phyloP scores from a whole-genome alignment of 2,113 vertebrate genomes.

The Gopherus flavomarginatus region DNA sequence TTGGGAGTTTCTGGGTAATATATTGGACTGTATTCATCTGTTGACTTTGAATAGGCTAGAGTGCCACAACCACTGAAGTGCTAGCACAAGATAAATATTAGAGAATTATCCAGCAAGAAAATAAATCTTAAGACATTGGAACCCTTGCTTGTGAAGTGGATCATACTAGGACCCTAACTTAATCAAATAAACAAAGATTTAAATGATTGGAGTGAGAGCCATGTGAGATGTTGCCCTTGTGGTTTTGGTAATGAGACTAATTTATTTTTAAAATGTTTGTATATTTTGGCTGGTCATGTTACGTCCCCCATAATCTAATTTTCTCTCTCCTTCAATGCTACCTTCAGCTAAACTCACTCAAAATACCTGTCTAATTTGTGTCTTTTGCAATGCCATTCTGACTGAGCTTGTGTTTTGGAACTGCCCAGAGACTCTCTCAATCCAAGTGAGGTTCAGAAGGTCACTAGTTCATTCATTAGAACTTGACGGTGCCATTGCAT shows the following conservation, averaged over 20 bases:
- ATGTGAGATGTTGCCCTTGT: slow-evolving; percentile 49
- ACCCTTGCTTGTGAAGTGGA: background rate
- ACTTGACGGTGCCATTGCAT: background rate
- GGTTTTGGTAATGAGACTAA: slow-evolving; percentile 53
- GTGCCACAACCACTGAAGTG: background rate
- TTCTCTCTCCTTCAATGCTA: slow-evolving; percentile 25
- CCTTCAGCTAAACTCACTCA: background rate
- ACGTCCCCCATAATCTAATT: slow-evolving; percentile 56
- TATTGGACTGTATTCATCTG: background rate
- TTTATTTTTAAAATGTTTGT: slow-evolving; percentile 64
- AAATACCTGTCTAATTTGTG: background rate
- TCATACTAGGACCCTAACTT: background rate
- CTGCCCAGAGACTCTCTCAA: background rate
- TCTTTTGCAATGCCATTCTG: background rate
- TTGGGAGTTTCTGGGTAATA: background rate
- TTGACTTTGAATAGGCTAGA: background rate
- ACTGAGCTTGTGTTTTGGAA: background rate
- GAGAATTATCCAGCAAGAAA: slow-evolving; percentile 32
- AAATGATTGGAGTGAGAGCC: background rate
- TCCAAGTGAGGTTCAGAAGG: background rate
- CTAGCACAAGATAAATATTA: slow-evolving; percentile 6
- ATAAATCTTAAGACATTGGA: slow-evolving; percentile 20
- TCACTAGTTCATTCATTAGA: fast-evolving
- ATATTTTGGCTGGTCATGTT: slow-evolving; percentile 62
- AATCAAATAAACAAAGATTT: slow-evolving; percentile 21